Base-by-base conservation (phyloP, 2,113 vertebrate species). In the Dipodomys spectabilis region DNA sequence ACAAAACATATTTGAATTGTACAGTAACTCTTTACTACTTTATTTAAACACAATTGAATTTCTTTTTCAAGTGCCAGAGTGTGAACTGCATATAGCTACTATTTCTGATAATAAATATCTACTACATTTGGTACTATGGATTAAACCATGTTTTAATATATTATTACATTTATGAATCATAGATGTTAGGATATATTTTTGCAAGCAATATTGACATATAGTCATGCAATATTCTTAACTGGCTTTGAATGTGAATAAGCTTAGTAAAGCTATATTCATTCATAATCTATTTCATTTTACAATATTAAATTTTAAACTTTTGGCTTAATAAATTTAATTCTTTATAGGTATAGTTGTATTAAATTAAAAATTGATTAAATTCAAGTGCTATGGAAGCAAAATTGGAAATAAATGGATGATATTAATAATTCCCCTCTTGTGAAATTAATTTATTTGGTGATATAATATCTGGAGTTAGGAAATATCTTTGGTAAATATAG, bases 281-380 rank as follows among this genome's bases (percentile, higher is more conserved):
- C 68, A 72, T 89, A 82, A 92, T 81, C 10, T 64, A 32, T 32
- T 82, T 86, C 44, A 86, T 86, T 78, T 86, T 68, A 79, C 16
- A 86, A 5, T 69, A 62, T 45, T 86, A 45, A 86, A 86, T 90
- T 94, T 96, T 95, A 6, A 28, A 82, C 93, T 79, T 91, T 91
- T 1, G 13, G 27, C 19, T 44, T 89, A 93, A 81, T 90, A 45
- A 68, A 73, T 78, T 92, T 30, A 92, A 64, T 83, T 95, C 27
- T 86, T 92, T 90, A 64, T 9, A 90, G 27, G 39, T 45, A 69
- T 78, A 93, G 69, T 69, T 86, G 79, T 30, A 89, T 94, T 86
- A 69, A 92, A 74, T 1, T 68, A 78, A 35, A 91, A 95, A 69
- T 92, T 85, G 64, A 82, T 89, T 89, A 89, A 91, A 95, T 84